Percentiles rank a stretch among this genome's conserved stretches.
Evolutionary conservation across 2,113 vertebrate species (phyloP).

Genomic region (Heterocephalus glaber): DNA sequence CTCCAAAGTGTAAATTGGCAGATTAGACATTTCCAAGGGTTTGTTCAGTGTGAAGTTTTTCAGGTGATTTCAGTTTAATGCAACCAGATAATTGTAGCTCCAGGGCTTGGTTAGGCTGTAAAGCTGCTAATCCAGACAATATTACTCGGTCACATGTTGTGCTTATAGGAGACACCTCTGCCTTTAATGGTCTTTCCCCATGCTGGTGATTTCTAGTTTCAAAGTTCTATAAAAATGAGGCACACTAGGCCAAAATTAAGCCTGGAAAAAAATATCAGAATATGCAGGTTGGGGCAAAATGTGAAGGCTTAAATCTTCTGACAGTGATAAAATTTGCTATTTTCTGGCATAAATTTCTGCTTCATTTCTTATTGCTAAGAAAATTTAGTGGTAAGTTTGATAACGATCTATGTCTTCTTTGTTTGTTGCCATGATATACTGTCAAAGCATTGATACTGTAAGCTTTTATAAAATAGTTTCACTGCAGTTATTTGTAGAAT

Average conservation of each 20-base stretch:
- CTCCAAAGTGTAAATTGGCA: constrained; percentile 76
- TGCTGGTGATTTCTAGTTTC: constrained; percentile 65
- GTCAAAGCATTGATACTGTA: constrained; percentile 30
- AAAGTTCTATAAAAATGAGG: constrained; percentile 77
- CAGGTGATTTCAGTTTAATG: constrained; percentile 88
- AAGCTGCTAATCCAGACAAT: constrained; percentile 86
- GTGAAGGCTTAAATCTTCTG: constrained; percentile 34
- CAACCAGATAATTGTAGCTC: constrained; percentile 87
- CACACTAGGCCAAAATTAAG: constrained; percentile 58
- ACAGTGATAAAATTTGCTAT: background rate
- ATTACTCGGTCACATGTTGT: constrained; percentile 82
- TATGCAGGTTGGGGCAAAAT: background rate
- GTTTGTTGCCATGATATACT: background rate
- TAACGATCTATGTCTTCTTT: background rate
- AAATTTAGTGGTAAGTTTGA: background rate
- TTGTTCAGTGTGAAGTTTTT: constrained; percentile 82
- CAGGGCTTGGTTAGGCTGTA: constrained; percentile 83
- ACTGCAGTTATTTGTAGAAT: background rate
- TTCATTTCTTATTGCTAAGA: constrained; percentile 15
- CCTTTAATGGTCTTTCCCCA: constrained; percentile 80
- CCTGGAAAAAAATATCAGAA: constrained; percentile 2
- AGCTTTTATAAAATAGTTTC: constrained; percentile 56
- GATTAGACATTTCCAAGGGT: constrained; percentile 81
- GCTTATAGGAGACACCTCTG: constrained; percentile 81
- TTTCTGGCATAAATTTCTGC: background rate